Conservation (phyloP, 2,113 vertebrate genomes). For the Caloenas nicobarica region DNA sequence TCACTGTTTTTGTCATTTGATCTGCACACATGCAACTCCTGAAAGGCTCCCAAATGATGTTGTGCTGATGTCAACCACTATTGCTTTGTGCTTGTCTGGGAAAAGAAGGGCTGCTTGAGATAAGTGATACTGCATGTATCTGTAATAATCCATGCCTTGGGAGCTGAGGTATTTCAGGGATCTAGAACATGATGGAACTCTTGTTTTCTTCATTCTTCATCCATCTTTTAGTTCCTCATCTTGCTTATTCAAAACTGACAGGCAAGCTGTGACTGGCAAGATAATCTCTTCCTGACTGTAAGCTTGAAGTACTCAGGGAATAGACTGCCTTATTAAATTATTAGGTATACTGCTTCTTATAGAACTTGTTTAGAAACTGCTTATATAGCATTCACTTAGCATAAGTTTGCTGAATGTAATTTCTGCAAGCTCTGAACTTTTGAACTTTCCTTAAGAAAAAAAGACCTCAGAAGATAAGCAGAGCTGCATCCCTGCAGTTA, state of each 20-base stretch:
- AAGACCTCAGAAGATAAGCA: too few relatives aligned
- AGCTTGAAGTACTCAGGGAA: not conserved
- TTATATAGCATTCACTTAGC: too few relatives aligned
- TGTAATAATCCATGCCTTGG: not conserved
- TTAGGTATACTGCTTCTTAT: too few relatives aligned
- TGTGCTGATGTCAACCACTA: not conserved
- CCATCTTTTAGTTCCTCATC: not conserved
- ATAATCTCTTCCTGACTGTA: not conserved
- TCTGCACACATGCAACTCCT: not conserved
- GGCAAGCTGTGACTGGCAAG: not conserved
- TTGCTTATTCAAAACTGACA: not conserved
- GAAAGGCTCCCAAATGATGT: not conserved
- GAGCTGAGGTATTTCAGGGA: not conserved
- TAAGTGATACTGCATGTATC: not conserved
- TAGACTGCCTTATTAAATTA: too few relatives aligned
- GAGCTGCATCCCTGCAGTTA: too few relatives aligned
- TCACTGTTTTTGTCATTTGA: not conserved
- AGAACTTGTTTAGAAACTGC: too few relatives aligned
- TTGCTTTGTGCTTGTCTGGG: not conserved
- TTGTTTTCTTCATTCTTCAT: not conserved
- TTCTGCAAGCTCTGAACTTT: too few relatives aligned
- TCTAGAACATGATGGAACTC: not conserved
- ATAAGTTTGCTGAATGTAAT: too few relatives aligned
- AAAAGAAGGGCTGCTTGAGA: not conserved
- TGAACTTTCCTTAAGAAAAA: too few relatives aligned